Evolutionary conservation across 2,113 vertebrate genomes (phyloP), one percentile per base, ranked within the genome.

Genomic region (Sciurus niger): DNA sequence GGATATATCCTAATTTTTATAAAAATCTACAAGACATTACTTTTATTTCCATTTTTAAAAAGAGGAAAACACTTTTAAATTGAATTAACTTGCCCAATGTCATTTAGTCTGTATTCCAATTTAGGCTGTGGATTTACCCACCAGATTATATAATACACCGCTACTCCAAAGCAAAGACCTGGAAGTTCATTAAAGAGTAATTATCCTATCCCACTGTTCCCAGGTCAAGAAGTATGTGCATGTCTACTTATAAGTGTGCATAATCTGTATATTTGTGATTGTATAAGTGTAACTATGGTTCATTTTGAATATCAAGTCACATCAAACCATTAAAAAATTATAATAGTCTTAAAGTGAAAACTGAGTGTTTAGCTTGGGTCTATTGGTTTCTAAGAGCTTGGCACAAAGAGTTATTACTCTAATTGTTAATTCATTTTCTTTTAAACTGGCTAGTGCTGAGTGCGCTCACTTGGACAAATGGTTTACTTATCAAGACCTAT

Each of bases 11-110:
- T 85, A 65, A 92, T 48, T 88, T 82, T 86, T 48, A 65, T 24
- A 87, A 85, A 95, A 93, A 89, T 34, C 76, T 73, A 8, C 12
- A 1, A 89, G 32, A 88, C 34, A 55, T 12, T 46, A 77, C 30
- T 90, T 86, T 93, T 92, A 96, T 22, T 89, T 67, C 48, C 43
- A 76, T 46, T 79, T 94, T 93, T 92, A 16, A 93, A 63, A 65
- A 17, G 34, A 55, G 8, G 58, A 91, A 87, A 34, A 28, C 84
- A 37, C 58, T 18, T 84, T 40, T 73, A 78, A 10, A 83, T 89
- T 90, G 43, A 67, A 53, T 78, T 70, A 95, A 87, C 34, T 77
- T 96, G 46, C n/a, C 20, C 4, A 16, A 16, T 84, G 18, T 77
- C 46, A 79, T 72, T 78, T 84, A 73, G 65, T 89, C 53, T 88